Base-by-base conservation (phyloP, 1,140 invertebrate species). In the Macrotrachela quadricornifera region DNA sequence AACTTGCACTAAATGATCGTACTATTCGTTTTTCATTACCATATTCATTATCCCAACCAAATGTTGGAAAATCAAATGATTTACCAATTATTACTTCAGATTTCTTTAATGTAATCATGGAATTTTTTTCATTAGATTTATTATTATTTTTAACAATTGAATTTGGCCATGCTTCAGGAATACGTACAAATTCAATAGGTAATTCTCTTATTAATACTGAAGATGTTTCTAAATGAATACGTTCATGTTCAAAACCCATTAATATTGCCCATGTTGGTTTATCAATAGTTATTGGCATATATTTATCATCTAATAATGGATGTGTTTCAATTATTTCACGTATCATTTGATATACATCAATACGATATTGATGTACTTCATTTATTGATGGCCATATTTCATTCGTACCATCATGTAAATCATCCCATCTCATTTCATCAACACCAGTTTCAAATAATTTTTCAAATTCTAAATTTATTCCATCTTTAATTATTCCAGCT, bases 391-490 rank as follows among this genome's bases (percentile, higher is more conserved):
- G 68, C 68, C 67, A 70, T 4, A 30, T 8, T 4, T 30, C 21
- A 30, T 30, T 8, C 2, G 2, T 30, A 30, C 21, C 8, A 4
- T 30, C 21, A 30, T 30, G 8, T 30, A 30, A 65, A 50, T 69
- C 66, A 57, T 70, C 68, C 68, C 68, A 70, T 6, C 63, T 65
- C 66, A 70, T 68, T 57, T 70, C 68, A 60, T 70, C 67, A 2
- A 70, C 68, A 12, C 68, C 68, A n/a, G 68, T 70, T 57, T 69
- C 67, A 63, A 70, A 69, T 52, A 67, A 59, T 13, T 62, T 64
- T 51, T 69, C 67, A 57, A 63, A 63, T 10, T 62, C 57, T 15
- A 65, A 46, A 44, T 68, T 66, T 15, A 69, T 56, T 13, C 50
- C 47, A 66, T 70, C 51, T 61, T 65, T 60, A 10, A 68, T 47